Evolutionary conservation across 1,140 invertebrate species (phyloP), one percentile per base, ranked within the genome.

Genomic region (Aphaenogaster ashmeadi): DNA sequence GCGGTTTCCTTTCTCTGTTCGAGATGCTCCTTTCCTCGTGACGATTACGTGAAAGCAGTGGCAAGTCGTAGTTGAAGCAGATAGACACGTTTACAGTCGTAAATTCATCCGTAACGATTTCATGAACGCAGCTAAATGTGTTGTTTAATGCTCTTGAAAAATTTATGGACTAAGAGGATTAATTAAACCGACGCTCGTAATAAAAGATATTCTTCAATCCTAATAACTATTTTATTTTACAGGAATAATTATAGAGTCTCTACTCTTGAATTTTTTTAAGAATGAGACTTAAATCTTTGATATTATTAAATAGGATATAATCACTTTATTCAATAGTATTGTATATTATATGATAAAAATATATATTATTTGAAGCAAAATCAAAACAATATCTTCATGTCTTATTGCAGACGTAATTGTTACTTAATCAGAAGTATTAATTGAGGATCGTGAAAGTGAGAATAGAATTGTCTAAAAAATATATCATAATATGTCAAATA

Each of bases 31-130:
- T 72, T 74, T 62, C 21, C 18, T 78, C 64, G 33, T 41, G 44
- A 74, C 18, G 36, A 38, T n/a, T n/a, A 66, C 38, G 54, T 71
- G n/a, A 62, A 58, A 75, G 44, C 83, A 62, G 7, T 33, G n/a
- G 11, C 47, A 62, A 18, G 33, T 38, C 50, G 13, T 27, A 21
- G n/a, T 58, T 52, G 44, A 72, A 41, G n/a, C 18, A 72, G 58
- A 88, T 69, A 75, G 77, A 62, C 66, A 67, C 71, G n/a, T 77
- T 88, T 47, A 21, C 47, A 52, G 54, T 71, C 58, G 62, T 88
- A 89, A 89, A 89, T 9, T 58, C 18, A 64, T 56, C 38, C 60
- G 11, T 44, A 64, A 84, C 36, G 56, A 74, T 83, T 80, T 44
- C 15, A 52, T 27, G 41, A 81, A 36, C 69, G 27, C 41, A 58